Evolutionary conservation across 2,797 vertebrate species (phyloP), one percentile per base, ranked within the genome.

Genomic region (Gorsachius magnificus): DNA sequence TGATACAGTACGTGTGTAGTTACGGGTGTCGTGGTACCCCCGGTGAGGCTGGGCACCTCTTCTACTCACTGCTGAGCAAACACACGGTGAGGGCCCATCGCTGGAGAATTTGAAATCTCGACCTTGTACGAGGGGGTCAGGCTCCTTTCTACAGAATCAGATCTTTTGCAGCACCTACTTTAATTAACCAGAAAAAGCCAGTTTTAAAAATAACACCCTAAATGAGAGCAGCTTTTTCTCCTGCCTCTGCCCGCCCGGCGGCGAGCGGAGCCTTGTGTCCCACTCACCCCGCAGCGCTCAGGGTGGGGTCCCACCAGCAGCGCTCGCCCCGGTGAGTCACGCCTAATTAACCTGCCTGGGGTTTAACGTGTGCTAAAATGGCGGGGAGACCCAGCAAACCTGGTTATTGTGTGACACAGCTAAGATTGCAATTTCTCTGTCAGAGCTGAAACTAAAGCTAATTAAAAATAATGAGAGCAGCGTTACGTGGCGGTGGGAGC

Each of bases 51-150:
- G 54, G 50, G n/a, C 10, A 50, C 28, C 21, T 89, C 54, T 60
- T 29, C 76, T 63, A 0, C 45, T 66, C 16, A 1, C 9, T 5
- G 2, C 31, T 45, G 69, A 29, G 46, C n/a, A 43, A 31, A 53
- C n/a, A 8, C 5, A 3, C 0, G 0, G 1, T 4, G 63, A 61
- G 21, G 41, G 48, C 24, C 22, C 17, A 5, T 9, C 4, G 0
- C 35, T n/a, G 29, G 25, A 60, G 64, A 36, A 16, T 19, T 57
- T 80, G 13, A 38, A 66, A 38, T 26, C 35, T 45, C 20, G n/a
- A 10, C 24, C 11, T 6, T 1, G 4, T 50, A 2, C 3, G 20
- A 70, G 13, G 10, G 2, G 3, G 5, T 7, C 12, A 87, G 11
- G 53, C 8, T 38, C 0, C 43, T 78, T 80, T 11, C 35, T 21